Evolutionary conservation across 2,797 vertebrate genomes (phyloP).

Genomic region (Triplophysa yarkandensis): DNA sequence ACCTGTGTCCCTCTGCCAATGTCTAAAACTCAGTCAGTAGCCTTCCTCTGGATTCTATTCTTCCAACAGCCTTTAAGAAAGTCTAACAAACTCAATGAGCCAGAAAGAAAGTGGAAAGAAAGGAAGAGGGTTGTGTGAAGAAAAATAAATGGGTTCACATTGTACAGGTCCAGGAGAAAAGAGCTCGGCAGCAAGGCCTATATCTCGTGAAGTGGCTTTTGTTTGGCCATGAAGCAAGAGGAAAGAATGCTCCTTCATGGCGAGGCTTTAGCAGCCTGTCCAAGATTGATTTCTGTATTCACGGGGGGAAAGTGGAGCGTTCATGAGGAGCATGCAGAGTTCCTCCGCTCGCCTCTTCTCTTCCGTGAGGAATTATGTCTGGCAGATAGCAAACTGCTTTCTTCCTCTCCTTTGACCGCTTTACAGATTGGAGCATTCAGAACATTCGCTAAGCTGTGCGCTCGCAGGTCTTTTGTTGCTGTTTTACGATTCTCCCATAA

Average conservation of each 20-base stretch:
- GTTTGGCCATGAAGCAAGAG: slow-evolving; percentile 82
- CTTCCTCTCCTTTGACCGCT: slow-evolving; percentile 58
- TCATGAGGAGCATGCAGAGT: slow-evolving; percentile 98
- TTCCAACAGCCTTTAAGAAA: slow-evolving; percentile 73
- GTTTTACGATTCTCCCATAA: slow-evolving; percentile 72
- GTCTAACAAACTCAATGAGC: slow-evolving; percentile 83
- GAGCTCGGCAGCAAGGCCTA: slow-evolving; percentile 81
- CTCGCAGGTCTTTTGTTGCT: slow-evolving; percentile 63
- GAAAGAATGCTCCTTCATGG: slow-evolving; percentile 86
- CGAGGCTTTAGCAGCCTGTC: slow-evolving; percentile 79
- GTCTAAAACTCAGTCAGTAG: slow-evolving; percentile 64
- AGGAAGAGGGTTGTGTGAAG: slow-evolving; percentile 63
- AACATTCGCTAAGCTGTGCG: slow-evolving; percentile 70
- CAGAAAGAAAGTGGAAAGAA: slow-evolving; percentile 77
- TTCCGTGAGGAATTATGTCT: slow-evolving; percentile 68
- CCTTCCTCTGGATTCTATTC: slow-evolving; percentile 73
- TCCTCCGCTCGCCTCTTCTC: slow-evolving; percentile 60
- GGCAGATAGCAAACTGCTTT: slow-evolving; percentile 58
- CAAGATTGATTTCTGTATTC: slow-evolving; percentile 93
- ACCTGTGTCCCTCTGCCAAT: slow-evolving; percentile 65
- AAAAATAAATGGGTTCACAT: slow-evolving; percentile 79
- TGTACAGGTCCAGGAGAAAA: slow-evolving; percentile 76
- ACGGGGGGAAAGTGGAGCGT: slow-evolving; percentile 86
- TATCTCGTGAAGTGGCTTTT: slow-evolving; percentile 91
- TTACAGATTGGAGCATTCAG: slow-evolving; percentile 66